Evolutionary conservation across 2,113 vertebrate species (phyloP).

Genomic region (Copsychus sechellarum): DNA sequence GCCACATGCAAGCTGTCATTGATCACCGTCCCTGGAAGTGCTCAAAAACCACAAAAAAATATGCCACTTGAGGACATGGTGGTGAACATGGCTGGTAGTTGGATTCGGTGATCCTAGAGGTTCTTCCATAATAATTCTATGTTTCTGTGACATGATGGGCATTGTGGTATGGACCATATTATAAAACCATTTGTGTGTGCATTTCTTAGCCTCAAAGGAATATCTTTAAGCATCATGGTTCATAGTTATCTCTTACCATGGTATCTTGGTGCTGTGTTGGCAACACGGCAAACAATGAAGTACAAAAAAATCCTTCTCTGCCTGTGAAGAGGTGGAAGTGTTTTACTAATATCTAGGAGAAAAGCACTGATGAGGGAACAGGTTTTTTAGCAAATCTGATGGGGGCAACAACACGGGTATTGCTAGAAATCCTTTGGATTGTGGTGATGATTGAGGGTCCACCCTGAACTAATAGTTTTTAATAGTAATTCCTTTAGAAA

Average conservation of each 20-base stretch:
- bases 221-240: neutral
- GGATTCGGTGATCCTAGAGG: neutral
- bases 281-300: neutral
- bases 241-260: neutral
- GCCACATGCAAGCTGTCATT: neutral
- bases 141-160: neutral
- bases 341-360: neutral
- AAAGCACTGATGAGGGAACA: neutral
- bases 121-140: neutral
- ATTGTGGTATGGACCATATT: neutral
- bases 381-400: neutral
- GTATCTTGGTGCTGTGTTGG: neutral
- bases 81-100: fast-evolving
- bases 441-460: neutral
- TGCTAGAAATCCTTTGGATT: neutral
- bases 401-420: neutral
- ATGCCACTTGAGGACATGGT: neutral
- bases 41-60: neutral
- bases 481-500: neutral
- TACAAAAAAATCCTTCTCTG: neutral
- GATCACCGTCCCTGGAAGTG: neutral
- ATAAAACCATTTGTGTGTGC: neutral
- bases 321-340: neutral
- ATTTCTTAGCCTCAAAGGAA: neutral
- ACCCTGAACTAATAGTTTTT: neutral